Percentiles rank a stretch among this genome's conserved stretches.
Conservation (phyloP, 2,113 vertebrate species). For the Chunga burmeisteri region DNA sequence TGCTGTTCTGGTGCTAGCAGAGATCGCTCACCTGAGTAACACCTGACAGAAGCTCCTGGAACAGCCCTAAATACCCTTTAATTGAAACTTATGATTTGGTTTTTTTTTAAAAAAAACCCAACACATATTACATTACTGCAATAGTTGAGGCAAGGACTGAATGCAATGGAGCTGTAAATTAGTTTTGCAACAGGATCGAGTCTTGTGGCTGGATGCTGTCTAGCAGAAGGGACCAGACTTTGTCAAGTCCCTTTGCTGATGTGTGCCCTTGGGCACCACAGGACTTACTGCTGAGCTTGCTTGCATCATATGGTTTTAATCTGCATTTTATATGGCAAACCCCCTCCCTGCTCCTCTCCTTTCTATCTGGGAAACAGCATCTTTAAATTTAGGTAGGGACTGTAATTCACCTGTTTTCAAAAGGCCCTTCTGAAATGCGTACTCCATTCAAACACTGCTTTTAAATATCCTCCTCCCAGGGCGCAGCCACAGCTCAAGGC, state of each 20-base stretch:
- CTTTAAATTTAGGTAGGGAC: background rate
- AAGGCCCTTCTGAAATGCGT: background rate
- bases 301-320: background rate
- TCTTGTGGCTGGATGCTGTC: background rate
- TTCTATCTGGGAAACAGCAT: background rate
- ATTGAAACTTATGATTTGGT: fast-evolving
- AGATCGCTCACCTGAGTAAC: background rate
- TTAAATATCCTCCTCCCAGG: background rate
- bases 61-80: background rate
- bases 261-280: fast-evolving
- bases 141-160: background rate
- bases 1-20: background rate
- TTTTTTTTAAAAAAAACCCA: background rate
- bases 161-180: background rate
- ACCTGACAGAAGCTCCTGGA: background rate
- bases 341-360: background rate
- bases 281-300: background rate
- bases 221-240: background rate
- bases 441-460: background rate
- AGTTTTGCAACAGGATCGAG: background rate
- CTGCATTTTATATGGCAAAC: background rate
- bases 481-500: background rate
- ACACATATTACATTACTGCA: background rate
- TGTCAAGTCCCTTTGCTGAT: background rate
- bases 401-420: background rate